phyloP scores from a whole-genome alignment of 2,113 vertebrate genomes.

The Mobula birostris region DNA sequence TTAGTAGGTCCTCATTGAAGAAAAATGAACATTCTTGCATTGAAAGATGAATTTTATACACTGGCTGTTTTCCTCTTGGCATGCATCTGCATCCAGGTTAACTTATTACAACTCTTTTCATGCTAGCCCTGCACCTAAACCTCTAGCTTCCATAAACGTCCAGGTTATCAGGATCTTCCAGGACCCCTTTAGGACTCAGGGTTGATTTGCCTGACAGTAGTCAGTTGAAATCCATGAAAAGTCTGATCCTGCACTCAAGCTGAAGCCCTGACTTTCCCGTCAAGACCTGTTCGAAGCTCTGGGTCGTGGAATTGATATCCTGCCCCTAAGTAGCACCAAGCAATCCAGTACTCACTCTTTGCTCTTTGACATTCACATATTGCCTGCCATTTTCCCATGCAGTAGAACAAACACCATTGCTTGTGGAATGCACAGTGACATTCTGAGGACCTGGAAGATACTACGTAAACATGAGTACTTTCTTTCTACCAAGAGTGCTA shows the following conservation, averaged over 20 bases:
- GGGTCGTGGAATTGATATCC: background rate
- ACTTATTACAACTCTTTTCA: background rate
- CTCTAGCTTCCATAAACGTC: background rate
- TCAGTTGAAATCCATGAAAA: background rate
- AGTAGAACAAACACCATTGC: background rate
- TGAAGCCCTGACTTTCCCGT: background rate
- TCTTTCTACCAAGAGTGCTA: background rate
- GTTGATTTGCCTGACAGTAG: background rate
- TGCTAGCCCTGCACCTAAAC: background rate
- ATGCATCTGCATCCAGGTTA: background rate
- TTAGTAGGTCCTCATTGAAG: background rate
- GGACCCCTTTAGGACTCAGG: background rate
- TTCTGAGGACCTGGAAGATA: background rate
- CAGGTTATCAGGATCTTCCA: background rate
- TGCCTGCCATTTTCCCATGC: background rate
- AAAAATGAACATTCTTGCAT: background rate
- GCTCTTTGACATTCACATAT: background rate
- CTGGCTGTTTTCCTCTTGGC: background rate
- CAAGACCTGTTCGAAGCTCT: background rate
- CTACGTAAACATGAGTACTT: background rate
- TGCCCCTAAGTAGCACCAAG: background rate
- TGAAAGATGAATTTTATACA: background rate
- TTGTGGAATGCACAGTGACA: background rate
- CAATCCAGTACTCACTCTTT: background rate
- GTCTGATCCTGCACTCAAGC: background rate